Percentiles rank a stretch among this genome's conserved stretches.
phyloP scores from a whole-genome alignment of 2,888 invertebrate species.

The Troides helena region DNA sequence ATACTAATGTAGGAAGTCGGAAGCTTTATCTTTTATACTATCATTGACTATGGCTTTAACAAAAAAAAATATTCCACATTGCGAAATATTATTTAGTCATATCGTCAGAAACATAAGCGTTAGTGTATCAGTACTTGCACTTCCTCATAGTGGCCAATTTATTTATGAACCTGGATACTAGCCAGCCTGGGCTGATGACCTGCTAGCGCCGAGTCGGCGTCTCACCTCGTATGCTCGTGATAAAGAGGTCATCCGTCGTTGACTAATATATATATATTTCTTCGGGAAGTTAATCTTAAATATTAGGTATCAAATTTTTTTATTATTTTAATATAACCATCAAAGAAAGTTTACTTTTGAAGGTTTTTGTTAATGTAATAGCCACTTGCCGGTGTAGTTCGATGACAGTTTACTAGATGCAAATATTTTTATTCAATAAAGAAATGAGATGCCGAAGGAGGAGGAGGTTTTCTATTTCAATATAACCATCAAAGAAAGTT shows the following conservation, averaged over 20 bases:
- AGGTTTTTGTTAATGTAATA: background rate
- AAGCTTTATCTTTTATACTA: too few species aligned
- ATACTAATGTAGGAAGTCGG: too few species aligned
- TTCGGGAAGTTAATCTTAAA: background rate
- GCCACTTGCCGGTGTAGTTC: background rate
- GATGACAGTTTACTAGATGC: background rate
- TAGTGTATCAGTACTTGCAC: conserved; percentile 33
- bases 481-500: background rate
- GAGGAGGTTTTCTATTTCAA: background rate
- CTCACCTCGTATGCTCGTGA: conserved; percentile 6
- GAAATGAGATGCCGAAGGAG: too few species aligned
- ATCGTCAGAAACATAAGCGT: conserved; percentile 12
- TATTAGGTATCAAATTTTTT: background rate
- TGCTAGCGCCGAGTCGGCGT: conserved; percentile 3
- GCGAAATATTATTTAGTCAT: background rate
- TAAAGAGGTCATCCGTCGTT: conserved; percentile 15
- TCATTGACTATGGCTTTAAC: too few species aligned
- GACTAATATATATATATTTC: background rate
- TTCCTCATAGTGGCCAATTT: conserved; percentile 57
- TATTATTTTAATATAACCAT: background rate
- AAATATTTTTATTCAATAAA: background rate
- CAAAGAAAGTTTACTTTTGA: background rate
- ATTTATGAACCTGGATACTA: conserved; percentile 51
- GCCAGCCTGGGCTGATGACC: conserved; percentile 42
- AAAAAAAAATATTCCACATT: background rate